Evolutionary conservation across 2,888 invertebrate genomes (phyloP).

Genomic region (Nymphalis polychloros): DNA sequence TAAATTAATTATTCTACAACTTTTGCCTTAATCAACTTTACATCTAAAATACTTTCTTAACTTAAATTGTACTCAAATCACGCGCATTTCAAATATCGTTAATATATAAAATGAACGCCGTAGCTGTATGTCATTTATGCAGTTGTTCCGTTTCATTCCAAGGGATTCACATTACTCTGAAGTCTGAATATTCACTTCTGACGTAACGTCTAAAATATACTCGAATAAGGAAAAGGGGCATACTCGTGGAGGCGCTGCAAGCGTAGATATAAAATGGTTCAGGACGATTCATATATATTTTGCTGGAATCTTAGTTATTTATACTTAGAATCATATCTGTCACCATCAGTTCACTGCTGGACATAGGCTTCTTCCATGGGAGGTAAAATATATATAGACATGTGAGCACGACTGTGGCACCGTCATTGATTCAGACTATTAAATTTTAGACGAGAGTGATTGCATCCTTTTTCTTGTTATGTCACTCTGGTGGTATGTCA

Average conservation of each 20-base stretch:
- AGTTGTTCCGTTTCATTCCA: constrained; percentile 40
- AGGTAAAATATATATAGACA: too few relatives aligned
- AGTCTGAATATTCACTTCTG: constrained; percentile 52
- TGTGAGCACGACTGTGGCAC: too few relatives aligned
- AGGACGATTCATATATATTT: background rate
- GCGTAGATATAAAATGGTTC: constrained; percentile 9
- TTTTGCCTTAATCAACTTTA: too few relatives aligned
- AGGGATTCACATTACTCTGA: constrained; percentile 52
- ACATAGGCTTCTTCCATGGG: too few relatives aligned
- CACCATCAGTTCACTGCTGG: too few relatives aligned
- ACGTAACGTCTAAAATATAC: constrained; percentile 54
- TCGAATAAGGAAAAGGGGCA: constrained; percentile 47
- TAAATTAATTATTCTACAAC: too few relatives aligned
- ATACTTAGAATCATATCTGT: background rate
- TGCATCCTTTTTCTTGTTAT: too few relatives aligned
- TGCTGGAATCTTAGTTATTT: background rate
- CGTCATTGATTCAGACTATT: too few relatives aligned
- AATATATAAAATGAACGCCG: background rate
- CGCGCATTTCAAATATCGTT: too few relatives aligned
- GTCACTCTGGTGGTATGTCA: too few relatives aligned
- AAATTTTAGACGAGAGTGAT: too few relatives aligned
- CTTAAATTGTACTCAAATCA: too few relatives aligned
- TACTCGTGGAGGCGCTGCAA: constrained; percentile 43
- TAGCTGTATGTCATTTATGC: constrained; percentile 3
- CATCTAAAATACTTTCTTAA: background rate